These are phyloP conservation scores for Nesometra sesokonis DNA, from an alignment of 35 echinoderm and acorn worm genomes.

Conservation along the genomic window DNA sequence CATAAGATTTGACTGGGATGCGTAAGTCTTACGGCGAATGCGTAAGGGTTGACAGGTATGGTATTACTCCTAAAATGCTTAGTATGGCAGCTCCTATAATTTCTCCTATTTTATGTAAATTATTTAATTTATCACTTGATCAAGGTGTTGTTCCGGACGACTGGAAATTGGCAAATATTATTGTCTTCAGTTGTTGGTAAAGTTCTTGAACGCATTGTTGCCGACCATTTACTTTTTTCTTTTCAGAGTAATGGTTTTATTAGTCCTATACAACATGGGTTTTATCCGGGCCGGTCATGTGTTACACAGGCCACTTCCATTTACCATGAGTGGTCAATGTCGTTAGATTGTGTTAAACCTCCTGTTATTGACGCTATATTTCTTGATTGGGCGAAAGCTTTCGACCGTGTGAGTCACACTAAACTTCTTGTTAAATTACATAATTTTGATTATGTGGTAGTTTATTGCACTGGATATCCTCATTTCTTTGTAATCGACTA, in stretches of 20 bases:
- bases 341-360: background rate
- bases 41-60: too few species aligned
- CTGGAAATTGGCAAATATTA: background rate
- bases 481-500: too few species aligned
- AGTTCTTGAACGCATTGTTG: background rate
- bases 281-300: background rate
- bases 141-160: background rate
- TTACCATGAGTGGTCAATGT: background rate
- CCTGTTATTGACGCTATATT: background rate
- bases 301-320: background rate
- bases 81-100: background rate
- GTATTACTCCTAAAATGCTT: background rate
- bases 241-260: background rate
- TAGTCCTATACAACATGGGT: background rate
- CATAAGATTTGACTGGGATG: too few species aligned
- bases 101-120: background rate
- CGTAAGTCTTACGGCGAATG: too few species aligned
- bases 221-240: background rate
- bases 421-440: background rate
- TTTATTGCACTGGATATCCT: too few species aligned
- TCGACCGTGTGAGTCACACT: background rate
- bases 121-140: background rate
- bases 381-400: background rate
- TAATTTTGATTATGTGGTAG: background rate
- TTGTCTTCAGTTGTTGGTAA: background rate